Conservation (phyloP, 2,113 vertebrate genomes). For the Hystrix cristata region DNA sequence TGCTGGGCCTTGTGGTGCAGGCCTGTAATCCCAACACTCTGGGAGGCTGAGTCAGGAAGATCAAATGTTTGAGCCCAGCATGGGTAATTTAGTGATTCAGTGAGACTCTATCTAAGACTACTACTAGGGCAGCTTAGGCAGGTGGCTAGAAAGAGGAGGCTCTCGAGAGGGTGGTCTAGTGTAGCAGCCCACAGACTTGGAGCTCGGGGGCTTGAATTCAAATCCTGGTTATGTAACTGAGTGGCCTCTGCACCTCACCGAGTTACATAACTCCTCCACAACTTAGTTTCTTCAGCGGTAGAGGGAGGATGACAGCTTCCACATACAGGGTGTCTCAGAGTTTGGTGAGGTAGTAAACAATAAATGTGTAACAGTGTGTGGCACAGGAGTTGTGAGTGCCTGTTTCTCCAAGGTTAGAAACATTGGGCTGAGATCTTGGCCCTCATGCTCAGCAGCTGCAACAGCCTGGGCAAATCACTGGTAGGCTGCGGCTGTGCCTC, state of each 20-base stretch:
- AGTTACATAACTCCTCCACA: neutral
- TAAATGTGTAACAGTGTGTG: neutral
- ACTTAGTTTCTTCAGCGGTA: neutral
- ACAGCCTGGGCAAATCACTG: neutral
- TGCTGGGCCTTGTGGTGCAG: neutral
- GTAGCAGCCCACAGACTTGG: neutral
- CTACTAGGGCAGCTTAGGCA: neutral
- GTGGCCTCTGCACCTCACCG: neutral
- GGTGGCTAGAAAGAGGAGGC: neutral
- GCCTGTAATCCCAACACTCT: neutral
- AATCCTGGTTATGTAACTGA: neutral
- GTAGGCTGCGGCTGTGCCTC: neutral
- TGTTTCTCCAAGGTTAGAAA: neutral
- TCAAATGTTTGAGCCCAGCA: neutral
- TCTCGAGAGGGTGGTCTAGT: neutral
- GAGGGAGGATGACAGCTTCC: neutral
- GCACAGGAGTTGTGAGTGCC: neutral
- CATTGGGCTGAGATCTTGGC: neutral
- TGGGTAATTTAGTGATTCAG: neutral
- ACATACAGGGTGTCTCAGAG: neutral
- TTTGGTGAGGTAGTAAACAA: neutral
- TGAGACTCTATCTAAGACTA: neutral
- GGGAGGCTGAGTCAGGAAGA: neutral
- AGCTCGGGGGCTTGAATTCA: neutral
- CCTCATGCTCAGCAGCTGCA: neutral